Conservation (phyloP, 2,797 vertebrate genomes). For the Urocyon cinereoargenteus region DNA sequence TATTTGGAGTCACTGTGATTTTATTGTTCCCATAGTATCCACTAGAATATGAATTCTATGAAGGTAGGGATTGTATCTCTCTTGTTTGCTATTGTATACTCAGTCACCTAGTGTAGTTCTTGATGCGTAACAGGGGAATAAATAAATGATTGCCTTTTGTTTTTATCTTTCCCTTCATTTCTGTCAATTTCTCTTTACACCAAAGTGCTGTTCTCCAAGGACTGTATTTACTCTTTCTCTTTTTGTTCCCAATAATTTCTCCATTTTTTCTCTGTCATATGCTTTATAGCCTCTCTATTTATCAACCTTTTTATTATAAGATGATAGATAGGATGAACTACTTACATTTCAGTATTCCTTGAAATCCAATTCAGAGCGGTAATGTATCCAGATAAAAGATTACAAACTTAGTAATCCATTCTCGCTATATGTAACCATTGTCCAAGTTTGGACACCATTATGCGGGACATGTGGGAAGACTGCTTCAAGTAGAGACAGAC, state of each 20-base stretch:
- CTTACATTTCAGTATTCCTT: background rate
- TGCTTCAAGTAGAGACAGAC: background rate
- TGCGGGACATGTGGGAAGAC: background rate
- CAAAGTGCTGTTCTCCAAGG: background rate
- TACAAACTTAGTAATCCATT: background rate
- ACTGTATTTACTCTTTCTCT: background rate
- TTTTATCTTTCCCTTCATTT: background rate
- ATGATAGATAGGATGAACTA: background rate
- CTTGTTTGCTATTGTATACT: background rate
- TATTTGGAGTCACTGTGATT: background rate
- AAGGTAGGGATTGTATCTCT: background rate
- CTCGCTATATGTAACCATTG: background rate
- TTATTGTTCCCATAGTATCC: background rate
- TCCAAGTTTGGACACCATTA: background rate
- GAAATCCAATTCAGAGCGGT: background rate
- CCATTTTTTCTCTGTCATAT: background rate
- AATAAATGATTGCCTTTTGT: background rate
- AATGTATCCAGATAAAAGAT: background rate
- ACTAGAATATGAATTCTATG: background rate
- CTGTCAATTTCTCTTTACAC: background rate
- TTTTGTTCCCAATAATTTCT: background rate
- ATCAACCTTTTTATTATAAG: background rate
- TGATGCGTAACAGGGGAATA: background rate
- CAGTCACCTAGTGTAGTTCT: background rate
- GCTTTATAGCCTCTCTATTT: background rate